Evolutionary conservation across 2,797 vertebrate species (phyloP).

Genomic region (Pipistrellus pipistrellus): DNA sequence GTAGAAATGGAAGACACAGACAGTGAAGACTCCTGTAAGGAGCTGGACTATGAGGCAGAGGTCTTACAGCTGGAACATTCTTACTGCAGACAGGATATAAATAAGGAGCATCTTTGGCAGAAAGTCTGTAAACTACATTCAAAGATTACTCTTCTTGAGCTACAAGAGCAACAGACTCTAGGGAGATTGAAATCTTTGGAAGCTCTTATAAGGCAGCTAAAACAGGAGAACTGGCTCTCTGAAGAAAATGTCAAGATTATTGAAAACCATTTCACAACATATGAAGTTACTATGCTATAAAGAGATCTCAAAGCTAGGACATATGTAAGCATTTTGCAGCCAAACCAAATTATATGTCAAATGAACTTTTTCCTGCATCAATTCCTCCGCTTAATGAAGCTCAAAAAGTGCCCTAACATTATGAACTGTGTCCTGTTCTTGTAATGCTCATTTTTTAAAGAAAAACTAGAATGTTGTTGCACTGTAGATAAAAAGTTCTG

Average conservation of each 20-base stretch:
- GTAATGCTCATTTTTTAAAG: not conserved
- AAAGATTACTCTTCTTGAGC: slow-evolving; percentile 92
- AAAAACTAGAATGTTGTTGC: not conserved
- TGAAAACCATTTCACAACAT: slow-evolving; percentile 91
- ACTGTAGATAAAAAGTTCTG: slow-evolving; percentile 32
- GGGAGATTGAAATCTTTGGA: slow-evolving; percentile 91
- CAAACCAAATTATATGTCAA: slow-evolving; percentile 54
- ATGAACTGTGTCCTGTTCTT: not conserved
- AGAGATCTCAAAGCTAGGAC: slow-evolving; percentile 49
- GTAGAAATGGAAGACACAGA: slow-evolving; percentile 77
- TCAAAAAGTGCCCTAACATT: not conserved
- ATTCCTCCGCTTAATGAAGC: slow-evolving; percentile 46
- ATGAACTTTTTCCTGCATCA: slow-evolving; percentile 21
- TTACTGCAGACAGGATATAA: slow-evolving; percentile 91
- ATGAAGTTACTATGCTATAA: slow-evolving; percentile 89
- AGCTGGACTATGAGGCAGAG: slow-evolving; percentile 80
- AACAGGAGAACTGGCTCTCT: slow-evolving; percentile 90
- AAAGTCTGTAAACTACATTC: slow-evolving; percentile 92
- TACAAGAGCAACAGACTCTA: slow-evolving; percentile 91
- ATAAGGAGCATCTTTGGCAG: slow-evolving; percentile 92
- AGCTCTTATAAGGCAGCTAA: slow-evolving; percentile 89
- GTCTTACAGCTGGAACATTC: slow-evolving; percentile 91
- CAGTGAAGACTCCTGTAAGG: slow-evolving; percentile 72
- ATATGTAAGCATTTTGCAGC: slow-evolving; percentile 8
- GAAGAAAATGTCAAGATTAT: slow-evolving; percentile 92